Percentiles rank a stretch among this genome's conserved stretches.
These are phyloP conservation scores for Micromys minutus DNA, from an alignment of 2,113 vertebrate species.

Conservation along the genomic window DNA sequence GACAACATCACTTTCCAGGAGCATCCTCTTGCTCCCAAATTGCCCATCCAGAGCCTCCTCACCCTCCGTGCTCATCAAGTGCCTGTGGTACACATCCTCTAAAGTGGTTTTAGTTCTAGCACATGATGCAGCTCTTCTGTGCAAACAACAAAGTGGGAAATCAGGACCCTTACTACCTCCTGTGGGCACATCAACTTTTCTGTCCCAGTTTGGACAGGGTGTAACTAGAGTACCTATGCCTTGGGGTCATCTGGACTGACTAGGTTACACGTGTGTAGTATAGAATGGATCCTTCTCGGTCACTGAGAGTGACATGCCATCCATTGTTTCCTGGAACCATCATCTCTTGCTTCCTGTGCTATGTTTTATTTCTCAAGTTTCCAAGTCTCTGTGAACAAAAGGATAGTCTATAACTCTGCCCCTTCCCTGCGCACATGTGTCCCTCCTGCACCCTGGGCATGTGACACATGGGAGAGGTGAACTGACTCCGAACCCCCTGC, in stretches of 20 bases:
- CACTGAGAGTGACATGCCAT: neutral
- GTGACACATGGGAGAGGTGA: neutral
- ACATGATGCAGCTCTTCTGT: neutral
- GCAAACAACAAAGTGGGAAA: neutral
- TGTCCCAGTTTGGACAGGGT: neutral
- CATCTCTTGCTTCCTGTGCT: neutral
- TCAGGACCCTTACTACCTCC: neutral
- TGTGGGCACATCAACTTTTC: neutral
- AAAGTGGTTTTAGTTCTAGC: neutral
- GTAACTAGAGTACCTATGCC: neutral
- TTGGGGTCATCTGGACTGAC: neutral
- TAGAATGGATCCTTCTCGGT: neutral
- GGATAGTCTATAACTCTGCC: neutral
- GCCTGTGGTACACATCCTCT: neutral
- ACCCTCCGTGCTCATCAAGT: neutral
- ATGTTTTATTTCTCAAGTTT: neutral
- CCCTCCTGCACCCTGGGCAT: neutral
- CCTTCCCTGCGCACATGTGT: neutral
- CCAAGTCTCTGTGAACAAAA: neutral
- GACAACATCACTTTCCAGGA: neutral
- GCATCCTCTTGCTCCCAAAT: neutral
- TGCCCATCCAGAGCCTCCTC: neutral
- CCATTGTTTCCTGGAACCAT: neutral
- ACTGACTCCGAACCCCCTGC: neutral
- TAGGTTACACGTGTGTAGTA: neutral